phyloP scores from a whole-genome alignment of 2,888 invertebrate species.

The Alloplasta piceator region DNA sequence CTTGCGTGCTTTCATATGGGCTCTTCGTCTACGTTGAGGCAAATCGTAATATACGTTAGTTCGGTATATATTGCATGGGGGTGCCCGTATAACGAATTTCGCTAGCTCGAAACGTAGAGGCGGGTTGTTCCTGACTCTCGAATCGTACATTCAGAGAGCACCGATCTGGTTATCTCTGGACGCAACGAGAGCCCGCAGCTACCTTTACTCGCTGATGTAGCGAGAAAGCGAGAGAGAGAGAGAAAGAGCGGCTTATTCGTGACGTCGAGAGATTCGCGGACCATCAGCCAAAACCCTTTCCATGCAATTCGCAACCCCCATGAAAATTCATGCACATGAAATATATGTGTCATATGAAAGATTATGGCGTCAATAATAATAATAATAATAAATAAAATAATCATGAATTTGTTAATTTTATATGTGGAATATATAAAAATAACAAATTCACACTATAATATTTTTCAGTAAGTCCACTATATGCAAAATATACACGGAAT shows the following conservation, averaged over 20 bases:
- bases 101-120: slow-evolving; percentile 55
- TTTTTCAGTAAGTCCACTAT: too few species aligned
- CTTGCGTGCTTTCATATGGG: slow-evolving; percentile 22
- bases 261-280: slow-evolving; percentile 35
- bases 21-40: slow-evolving; percentile 19
- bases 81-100: slow-evolving; percentile 78
- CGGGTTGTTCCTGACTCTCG: slow-evolving; percentile 67
- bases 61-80: slow-evolving; percentile 77
- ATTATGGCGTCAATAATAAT: too few species aligned
- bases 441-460: too few species aligned
- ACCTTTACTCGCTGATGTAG: slow-evolving; percentile 39
- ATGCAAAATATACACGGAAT: too few species aligned
- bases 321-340: neutral
- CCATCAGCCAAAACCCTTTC: slow-evolving; percentile 24
- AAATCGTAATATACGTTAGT: slow-evolving; percentile 71
- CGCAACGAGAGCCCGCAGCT: slow-evolving; percentile 78
- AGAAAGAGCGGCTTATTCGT: slow-evolving; percentile 54
- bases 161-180: slow-evolving; percentile 77
- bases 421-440: too few species aligned
- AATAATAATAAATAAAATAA: too few species aligned
- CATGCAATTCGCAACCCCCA: slow-evolving; percentile 22
- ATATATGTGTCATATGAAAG: too few species aligned
- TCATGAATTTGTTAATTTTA: too few species aligned
- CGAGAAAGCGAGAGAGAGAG: slow-evolving; percentile 58
- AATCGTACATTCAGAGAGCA: slow-evolving; percentile 75